A percentile compares a stretch with the other conserved stretches of the same genome.
These are phyloP conservation scores for Trichonephila clavipes DNA, from an alignment of 1,140 invertebrate genomes.

Conservation along the genomic window DNA sequence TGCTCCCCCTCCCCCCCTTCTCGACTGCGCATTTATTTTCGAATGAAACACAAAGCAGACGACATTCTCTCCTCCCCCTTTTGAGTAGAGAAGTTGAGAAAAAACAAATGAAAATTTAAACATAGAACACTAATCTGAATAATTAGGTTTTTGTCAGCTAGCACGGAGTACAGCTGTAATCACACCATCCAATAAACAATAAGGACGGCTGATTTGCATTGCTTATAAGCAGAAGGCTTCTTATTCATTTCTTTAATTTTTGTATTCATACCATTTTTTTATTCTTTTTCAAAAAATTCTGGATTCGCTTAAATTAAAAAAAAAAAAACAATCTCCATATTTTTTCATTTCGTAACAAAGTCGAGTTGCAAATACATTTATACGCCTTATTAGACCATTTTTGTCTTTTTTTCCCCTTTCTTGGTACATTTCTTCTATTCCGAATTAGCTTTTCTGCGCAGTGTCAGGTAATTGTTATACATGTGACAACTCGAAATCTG, in stretches of 20 bases:
- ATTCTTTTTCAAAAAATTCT: background rate
- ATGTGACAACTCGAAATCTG: constrained; percentile 71
- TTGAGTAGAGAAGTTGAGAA: background rate
- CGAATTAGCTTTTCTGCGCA: constrained; percentile 69
- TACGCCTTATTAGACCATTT: constrained; percentile 74
- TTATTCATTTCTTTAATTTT: constrained; percentile 63
- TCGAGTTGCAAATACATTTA: constrained; percentile 70
- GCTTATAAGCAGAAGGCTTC: constrained; percentile 72
- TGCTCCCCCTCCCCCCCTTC: background rate
- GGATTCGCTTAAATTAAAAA: constrained; percentile 74
- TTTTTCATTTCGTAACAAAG: constrained; percentile 54
- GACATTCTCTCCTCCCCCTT: background rate
- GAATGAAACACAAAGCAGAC: constrained; percentile 56
- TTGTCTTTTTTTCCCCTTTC: background rate
- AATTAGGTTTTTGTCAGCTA: constrained; percentile 76
- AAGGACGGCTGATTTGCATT: constrained; percentile 75
- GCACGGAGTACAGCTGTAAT: constrained; percentile 72
- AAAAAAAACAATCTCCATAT: constrained; percentile 26
- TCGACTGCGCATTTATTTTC: constrained; percentile 51
- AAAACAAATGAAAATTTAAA: constrained; percentile 74
- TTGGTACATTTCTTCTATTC: background rate
- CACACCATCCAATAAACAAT: constrained; percentile 76
- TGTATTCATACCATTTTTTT: constrained; percentile 43
- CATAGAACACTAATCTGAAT: constrained; percentile 76
- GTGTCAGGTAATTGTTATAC: constrained; percentile 75